Evolutionary conservation across 2,797 vertebrate genomes (phyloP), one percentile per base, ranked within the genome.

Genomic region (Bufotes viridis): DNA sequence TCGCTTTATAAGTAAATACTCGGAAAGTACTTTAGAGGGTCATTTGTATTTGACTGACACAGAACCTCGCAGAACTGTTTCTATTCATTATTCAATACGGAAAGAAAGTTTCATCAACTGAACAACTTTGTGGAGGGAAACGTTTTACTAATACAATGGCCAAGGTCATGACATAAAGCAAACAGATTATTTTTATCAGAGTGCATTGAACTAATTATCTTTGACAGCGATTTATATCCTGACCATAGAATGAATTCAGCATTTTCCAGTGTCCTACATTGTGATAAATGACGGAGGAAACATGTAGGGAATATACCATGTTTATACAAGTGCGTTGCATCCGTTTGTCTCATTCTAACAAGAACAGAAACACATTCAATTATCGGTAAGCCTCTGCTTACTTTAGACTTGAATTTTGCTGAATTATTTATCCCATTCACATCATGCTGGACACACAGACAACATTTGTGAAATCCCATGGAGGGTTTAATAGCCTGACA

Each of bases 161-260:
- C 57, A 78, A 60, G 63, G 63, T 79, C 51, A 70, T 12, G 10
- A 9, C 53, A 78, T 79, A 84, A 84, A 88, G 81, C 42, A 70
- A 78, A 55, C 87, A 88, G 63, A 70, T 88, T 84, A 88, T 84
- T 88, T 82, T 15, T 88, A 76, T 79, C 72, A 88, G 17, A 83
- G 24, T 42, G 26, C 18, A 58, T 22, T 53, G 57, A 53, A 55
- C 49, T 65, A 82, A 87, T 82, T 87, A 70, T 67, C 51, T 67
- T 7, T 69, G 86, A 67, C 70, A 76, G 61, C n/a, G 6, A 60
- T 83, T 78, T 88, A 83, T 78, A 84, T 57, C 78, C 81, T 84
- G 61, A 69, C 81, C 57, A 24, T 29, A 53, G 22, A 83, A 58
- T 78, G 12, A 82, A 76, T 87, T 65, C 69, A 60, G 53, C 79